A percentile compares a stretch with the other conserved stretches of the same genome.
These are phyloP conservation scores for Motacilla alba DNA, from an alignment of 2,113 vertebrate species.

Conservation along the genomic window DNA sequence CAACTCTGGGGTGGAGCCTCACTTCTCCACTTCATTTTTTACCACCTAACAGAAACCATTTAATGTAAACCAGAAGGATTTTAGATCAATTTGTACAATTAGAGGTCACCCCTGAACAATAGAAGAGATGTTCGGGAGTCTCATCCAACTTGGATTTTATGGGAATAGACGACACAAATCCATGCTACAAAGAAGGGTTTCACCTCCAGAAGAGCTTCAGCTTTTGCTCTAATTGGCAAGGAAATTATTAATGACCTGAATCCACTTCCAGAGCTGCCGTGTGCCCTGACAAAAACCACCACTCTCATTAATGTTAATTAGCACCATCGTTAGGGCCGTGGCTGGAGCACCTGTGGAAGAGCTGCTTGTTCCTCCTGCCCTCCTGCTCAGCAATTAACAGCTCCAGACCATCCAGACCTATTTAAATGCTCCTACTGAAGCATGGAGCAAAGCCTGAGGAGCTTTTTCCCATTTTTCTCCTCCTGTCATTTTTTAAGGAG, in stretches of 20 bases:
- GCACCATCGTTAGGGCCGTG: background rate
- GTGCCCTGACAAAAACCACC: background rate
- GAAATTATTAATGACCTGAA: background rate
- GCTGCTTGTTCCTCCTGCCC: background rate
- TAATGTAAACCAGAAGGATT: background rate
- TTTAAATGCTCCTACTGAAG: background rate
- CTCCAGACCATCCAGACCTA: background rate
- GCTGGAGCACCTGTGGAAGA: background rate
- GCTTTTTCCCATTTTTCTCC: background rate
- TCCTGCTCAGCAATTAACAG: background rate
- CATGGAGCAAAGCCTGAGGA: background rate
- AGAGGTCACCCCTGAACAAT: background rate
- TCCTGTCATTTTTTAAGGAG: background rate
- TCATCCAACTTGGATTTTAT: background rate
- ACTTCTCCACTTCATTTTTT: background rate
- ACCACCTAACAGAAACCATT: background rate
- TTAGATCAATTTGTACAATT: background rate
- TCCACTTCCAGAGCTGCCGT: background rate
- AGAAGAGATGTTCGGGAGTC: background rate
- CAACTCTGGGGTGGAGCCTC: background rate
- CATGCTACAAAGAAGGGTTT: accelerated
- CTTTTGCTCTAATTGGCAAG: background rate
- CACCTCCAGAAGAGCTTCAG: background rate
- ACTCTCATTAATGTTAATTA: background rate
- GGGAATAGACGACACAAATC: background rate